Base-by-base conservation (phyloP, 2,888 invertebrate genomes). In the Pollenia amentaria region DNA sequence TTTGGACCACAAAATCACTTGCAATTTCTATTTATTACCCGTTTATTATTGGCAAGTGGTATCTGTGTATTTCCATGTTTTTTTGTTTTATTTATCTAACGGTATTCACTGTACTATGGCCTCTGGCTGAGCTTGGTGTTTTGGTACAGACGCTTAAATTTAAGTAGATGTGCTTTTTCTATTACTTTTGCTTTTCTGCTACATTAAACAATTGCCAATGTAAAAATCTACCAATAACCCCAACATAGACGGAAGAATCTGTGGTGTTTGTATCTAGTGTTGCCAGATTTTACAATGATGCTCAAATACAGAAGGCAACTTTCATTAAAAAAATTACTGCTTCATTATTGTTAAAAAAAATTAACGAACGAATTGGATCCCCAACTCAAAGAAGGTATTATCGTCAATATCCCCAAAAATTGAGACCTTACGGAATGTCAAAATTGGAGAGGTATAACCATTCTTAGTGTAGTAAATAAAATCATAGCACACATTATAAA, bases 21-120 rank as follows among this genome's bases (percentile, higher is more conserved):
- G 76, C 67, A 65, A 72, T 77, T 76, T 84, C 67, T 67, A 53
- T 70, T 80, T 76, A 76, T 78, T 80, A 76, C 75, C 57, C 53
- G 53, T 76, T 76, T 69, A 76, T 76, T 76, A 62, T 53, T 82
- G 60, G 75, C 60, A 72, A 72, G 46, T 55, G 53, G 38, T 42
- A 46, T 46, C 14, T 48, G 29, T 0, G 29, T 29, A 29, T 18
- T 72, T 29, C n/a, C 3, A 40, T 3, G 11, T 72, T 9, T 53
- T 29, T 16, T 29, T 62, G 10, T 29, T 6, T 60, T 46, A 3
- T 73, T 40, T 29, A 29, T 44, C 18, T 16, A 42, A 44, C 21
- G 18, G 42, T 21, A 12, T 72, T 40, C 60, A 46, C 16, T 40
- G 16, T 44, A n/a, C 14, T 46, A 46, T 38, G 42, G 72, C 72